These are phyloP conservation scores for Amphipyra tragopoginis DNA, from an alignment of 2,888 invertebrate species.

Conservation along the genomic window DNA sequence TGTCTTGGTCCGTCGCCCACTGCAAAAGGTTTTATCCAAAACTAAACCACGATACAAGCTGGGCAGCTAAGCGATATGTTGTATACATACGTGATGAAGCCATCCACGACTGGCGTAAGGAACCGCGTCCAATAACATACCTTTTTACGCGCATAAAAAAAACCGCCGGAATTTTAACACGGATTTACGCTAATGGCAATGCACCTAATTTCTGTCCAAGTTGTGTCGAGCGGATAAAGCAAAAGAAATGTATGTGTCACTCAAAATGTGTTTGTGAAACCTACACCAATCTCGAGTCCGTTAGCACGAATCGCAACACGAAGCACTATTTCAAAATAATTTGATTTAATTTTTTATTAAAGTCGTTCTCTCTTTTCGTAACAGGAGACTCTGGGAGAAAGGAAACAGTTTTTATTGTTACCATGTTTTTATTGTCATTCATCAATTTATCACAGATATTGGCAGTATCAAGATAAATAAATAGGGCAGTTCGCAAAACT, in stretches of 20 bases:
- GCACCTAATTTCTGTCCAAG: constrained; percentile 35
- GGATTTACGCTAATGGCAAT: constrained; percentile 19
- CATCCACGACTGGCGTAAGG: constrained; percentile 49
- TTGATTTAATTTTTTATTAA: constrained; percentile 28
- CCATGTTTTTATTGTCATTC: constrained; percentile 82
- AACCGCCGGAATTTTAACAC: constrained; percentile 38
- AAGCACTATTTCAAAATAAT: constrained; percentile 17
- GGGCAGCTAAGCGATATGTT: constrained; percentile 48
- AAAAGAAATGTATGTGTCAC: constrained; percentile 41
- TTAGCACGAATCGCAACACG: constrained; percentile 30
- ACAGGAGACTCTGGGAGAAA: constrained; percentile 83
- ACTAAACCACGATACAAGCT: constrained; percentile 74
- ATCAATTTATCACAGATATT: constrained; percentile 79
- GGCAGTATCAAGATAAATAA: constrained; percentile 65
- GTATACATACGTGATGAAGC: constrained; percentile 59
- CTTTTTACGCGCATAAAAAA: constrained; percentile 52
- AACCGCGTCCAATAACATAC: constrained; percentile 62
- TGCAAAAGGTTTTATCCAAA: constrained; percentile 88
- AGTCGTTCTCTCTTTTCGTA: constrained; percentile 41
- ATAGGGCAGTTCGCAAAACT: constrained; percentile 75
- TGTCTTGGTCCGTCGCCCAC: constrained; percentile 99
- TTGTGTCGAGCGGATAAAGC: constrained; percentile 30
- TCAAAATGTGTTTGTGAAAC: constrained; percentile 36
- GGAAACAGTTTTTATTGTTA: constrained; percentile 85
- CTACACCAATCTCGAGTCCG: constrained; percentile 29